phyloP scores from a whole-genome alignment of 2,888 invertebrate species.

The Anthophora plumipes region DNA sequence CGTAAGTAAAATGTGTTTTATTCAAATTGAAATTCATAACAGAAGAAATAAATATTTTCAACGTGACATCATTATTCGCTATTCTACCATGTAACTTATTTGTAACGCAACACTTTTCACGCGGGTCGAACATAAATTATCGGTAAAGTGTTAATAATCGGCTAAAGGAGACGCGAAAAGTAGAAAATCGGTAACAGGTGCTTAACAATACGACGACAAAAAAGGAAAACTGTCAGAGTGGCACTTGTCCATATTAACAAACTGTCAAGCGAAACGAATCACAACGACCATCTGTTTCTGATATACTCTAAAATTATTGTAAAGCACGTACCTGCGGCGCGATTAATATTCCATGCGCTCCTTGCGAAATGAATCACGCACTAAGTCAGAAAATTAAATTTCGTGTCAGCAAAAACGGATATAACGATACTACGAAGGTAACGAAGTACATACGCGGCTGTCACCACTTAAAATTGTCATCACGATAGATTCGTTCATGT shows the following conservation, averaged over 20 bases:
- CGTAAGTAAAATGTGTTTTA: not conserved
- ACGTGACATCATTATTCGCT: conserved; percentile 44
- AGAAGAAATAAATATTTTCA: conserved; percentile 47
- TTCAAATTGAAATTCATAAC: not conserved
- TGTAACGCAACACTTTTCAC: not conserved
- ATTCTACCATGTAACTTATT: not conserved
- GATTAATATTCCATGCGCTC: conserved; percentile 37
- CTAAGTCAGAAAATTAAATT: conserved; percentile 28
- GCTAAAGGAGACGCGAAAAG: not conserved
- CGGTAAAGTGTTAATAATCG: not conserved
- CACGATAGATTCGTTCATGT: conserved; percentile 57
- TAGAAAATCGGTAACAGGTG: conserved; percentile 41
- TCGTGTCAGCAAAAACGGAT: conserved; percentile 42
- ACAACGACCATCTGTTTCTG: conserved; percentile 63
- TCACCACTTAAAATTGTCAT: conserved; percentile 72
- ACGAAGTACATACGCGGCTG: conserved; percentile 66
- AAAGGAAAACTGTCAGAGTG: conserved; percentile 60
- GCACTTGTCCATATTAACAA: conserved; percentile 65
- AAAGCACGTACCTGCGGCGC: conserved; percentile 54
- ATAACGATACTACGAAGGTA: conserved; percentile 36
- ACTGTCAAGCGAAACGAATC: conserved; percentile 59
- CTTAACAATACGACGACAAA: conserved; percentile 51
- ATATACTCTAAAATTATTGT: conserved; percentile 21
- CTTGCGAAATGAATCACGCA: conserved; percentile 39
- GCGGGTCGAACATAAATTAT: not conserved